Evolutionary conservation across 2,113 vertebrate species (phyloP).

Genomic region (Tupaia chinensis): DNA sequence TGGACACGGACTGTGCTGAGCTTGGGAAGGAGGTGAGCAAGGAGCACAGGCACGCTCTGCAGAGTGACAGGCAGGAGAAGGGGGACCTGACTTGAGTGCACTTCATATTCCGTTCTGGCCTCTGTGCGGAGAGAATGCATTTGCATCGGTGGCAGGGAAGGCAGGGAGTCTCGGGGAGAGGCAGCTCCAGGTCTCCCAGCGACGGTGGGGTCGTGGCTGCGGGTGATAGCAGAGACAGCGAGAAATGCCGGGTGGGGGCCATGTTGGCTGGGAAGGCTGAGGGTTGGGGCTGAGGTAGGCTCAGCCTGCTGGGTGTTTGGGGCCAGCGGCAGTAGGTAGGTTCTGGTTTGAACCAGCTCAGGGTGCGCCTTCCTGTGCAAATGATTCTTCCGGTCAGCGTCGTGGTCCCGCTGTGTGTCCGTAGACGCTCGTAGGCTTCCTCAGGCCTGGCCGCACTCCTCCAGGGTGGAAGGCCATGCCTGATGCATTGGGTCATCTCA

Average conservation of each 20-base stretch:
- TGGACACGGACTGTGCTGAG: not conserved
- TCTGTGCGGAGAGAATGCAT: not conserved
- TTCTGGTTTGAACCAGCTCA: not conserved
- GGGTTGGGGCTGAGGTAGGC: not conserved
- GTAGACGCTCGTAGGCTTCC: not conserved
- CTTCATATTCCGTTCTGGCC: not conserved
- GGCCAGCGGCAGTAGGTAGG: not conserved
- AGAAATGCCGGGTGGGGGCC: not conserved
- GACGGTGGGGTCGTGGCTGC: not conserved
- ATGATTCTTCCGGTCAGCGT: accelerated
- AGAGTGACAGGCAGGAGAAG: not conserved
- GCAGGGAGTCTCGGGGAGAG: not conserved
- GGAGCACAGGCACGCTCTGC: not conserved
- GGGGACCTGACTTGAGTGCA: not conserved
- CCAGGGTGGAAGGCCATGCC: not conserved
- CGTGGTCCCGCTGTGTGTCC: not conserved
- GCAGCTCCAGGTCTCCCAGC: not conserved
- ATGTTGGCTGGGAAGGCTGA: not conserved
- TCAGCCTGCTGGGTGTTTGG: not conserved
- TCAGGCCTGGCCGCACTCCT: not conserved
- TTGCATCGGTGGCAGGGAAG: not conserved
- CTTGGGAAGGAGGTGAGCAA: not conserved
- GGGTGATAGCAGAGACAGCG: accelerated
- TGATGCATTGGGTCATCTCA: not conserved
- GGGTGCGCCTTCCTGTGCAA: accelerated